A percentile compares a stretch with the other conserved stretches of the same genome.
Evolutionary conservation across 2,113 vertebrate species (phyloP).

Genomic region (Clarias macrocephalus): DNA sequence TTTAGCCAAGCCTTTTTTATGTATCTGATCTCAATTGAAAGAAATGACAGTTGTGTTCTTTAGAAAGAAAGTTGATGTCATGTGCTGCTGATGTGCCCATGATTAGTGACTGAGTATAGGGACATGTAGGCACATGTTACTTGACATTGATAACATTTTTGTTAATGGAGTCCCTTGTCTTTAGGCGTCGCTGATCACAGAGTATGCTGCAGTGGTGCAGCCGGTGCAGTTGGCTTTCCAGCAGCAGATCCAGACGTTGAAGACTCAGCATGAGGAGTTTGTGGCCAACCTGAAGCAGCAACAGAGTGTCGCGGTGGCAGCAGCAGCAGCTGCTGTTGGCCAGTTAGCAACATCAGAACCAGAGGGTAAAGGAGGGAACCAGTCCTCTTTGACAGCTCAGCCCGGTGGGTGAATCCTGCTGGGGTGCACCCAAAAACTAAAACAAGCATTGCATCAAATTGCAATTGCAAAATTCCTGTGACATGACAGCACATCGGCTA

Average conservation of each 20-base stretch:
- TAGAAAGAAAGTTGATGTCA: background rate
- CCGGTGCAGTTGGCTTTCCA: slow-evolving; percentile 93
- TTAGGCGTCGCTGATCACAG: slow-evolving; percentile 89
- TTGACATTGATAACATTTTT: background rate
- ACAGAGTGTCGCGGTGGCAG: slow-evolving; percentile 75
- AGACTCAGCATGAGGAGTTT: slow-evolving; percentile 92
- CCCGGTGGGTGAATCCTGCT: slow-evolving; percentile 58
- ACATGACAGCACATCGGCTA: background rate
- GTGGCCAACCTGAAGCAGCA: slow-evolving; percentile 85
- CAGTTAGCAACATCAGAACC: slow-evolving; percentile 56
- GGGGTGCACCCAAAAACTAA: background rate
- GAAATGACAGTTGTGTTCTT: background rate
- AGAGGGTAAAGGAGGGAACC: slow-evolving; percentile 58
- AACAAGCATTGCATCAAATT: background rate
- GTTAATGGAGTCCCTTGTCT: background rate
- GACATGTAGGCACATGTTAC: background rate
- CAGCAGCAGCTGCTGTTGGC: slow-evolving; percentile 58
- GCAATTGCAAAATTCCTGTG: background rate
- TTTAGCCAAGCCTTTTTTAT: background rate
- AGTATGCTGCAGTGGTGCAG: slow-evolving; percentile 87
- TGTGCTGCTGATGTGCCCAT: background rate
- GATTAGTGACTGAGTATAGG: background rate
- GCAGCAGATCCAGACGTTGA: slow-evolving; percentile 92
- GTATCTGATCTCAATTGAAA: background rate
- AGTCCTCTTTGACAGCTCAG: slow-evolving; percentile 60